Base-by-base conservation (phyloP, 2,113 vertebrate genomes). In the Stercorarius parasiticus region DNA sequence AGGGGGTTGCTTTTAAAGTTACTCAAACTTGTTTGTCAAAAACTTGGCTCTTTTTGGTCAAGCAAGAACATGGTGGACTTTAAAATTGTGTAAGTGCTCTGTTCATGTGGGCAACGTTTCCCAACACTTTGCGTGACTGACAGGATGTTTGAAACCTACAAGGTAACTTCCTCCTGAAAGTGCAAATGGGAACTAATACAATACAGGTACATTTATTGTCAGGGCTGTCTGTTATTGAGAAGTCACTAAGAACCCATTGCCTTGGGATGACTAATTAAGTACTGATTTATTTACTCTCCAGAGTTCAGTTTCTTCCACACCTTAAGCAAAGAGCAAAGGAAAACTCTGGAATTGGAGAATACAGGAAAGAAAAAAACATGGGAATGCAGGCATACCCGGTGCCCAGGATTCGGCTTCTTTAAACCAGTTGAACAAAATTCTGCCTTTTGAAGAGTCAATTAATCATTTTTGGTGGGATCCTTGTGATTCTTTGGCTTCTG, bases 301-400 rank as follows among this genome's bases (percentile, higher is more conserved):
- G 87, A 96, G 78, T 91, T 96, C 66, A 89, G 56, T 88, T 93
- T 65, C 84, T 90, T 94, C 73, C 70, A 90, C 40, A 19, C 47
- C 73, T 95, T 83, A 84, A 77, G 58, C 56, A 93, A 84, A 95
- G 88, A 88, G 90, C 55, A 93, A 95, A 91, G 40, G n/a, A 95
- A 90, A 59, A 71, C 32, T 78, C 49, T 42, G 42, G 53, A 93
- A 89, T 2, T 72, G 47, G 55, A 87, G 64, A 83, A 86, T 70
- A 82, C 4, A 15, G 29, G 67, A 85, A 73, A 77, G 58, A 32
- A 59, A 59, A 92, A 83, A n/a, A 0, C 8, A 50, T 22, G 27
- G 80, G 50, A 93, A 80, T 32, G 50, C n/a, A 67, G 62, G 49
- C 50, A 82, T 89, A 40, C 4, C 13, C 1, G 10, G 22, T 71